Base-by-base conservation (phyloP, 37 sponge, comb jelly and placozoan genomes). In the Petrosia ficiformis region DNA sequence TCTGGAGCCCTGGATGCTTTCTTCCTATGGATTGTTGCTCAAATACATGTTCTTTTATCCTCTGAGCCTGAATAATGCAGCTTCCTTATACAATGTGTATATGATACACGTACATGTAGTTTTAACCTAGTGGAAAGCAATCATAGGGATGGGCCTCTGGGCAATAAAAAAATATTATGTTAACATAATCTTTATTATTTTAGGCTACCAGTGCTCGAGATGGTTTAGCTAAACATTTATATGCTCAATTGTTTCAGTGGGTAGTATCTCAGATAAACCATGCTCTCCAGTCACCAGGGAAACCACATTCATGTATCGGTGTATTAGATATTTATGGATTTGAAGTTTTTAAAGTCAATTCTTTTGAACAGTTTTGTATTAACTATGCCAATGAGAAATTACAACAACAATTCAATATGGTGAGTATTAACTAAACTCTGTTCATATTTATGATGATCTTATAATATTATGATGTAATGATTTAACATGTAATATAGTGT, bases 291-390 rank as follows among this genome's bases (percentile, higher is more conserved):
- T 44, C 76, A 39, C 38, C 42, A 42, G 60, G 14, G 8, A 8
- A 60, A 25, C 57, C 36, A 25, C 37, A 74, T 24, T 28, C 70
- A 56, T 96, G 88, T 80, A 92, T 96, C 36, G 97, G 97, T 2
- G 93, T 96, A 0, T 76, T 96, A 73, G 97, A 96, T 74, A 96
- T 96, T 32, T 96, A 96, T 68, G 97, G 97, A n/a, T 96, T 96
- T 71, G 97, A 96, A 67, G 14, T 48, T 48, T 48, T 48, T 14
- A 8, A 14, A 19, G 73, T 77, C 58, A 96, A 96, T 79, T 80
- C 75, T 21, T 96, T 96, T 80, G 97, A 96, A 68, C 97, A 96
- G 86, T 93, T 96, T 48, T 96, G 97, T 68, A 96, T 96, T 72
- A 96, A 96, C 89, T 96, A 90, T 77, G 93, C 97, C 37, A 96